These are phyloP conservation scores for Medauroidea extradentata DNA, from an alignment of 1,140 invertebrate genomes.

Conservation along the genomic window DNA sequence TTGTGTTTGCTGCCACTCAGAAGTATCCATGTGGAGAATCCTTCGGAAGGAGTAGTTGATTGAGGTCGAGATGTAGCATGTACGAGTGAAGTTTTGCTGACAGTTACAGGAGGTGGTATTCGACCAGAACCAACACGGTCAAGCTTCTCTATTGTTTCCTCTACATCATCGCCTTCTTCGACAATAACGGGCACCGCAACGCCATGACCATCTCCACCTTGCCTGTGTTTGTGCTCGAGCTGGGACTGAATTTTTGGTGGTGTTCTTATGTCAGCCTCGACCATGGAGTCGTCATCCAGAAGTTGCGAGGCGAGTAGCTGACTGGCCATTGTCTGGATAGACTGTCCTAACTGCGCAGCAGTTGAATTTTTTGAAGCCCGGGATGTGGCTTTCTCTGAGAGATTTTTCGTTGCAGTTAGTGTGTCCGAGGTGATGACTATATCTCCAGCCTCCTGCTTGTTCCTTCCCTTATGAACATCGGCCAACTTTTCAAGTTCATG, in stretches of 20 bases:
- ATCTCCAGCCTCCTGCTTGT: too few relatives aligned
- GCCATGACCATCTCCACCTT: conserved; percentile 33
- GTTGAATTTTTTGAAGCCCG: too few relatives aligned
- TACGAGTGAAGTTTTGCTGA: conserved; percentile 28
- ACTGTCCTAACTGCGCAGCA: too few relatives aligned
- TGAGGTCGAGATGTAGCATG: neutral
- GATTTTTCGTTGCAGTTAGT: too few relatives aligned
- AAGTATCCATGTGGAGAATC: conserved; percentile 53
- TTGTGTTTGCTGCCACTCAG: conserved; percentile 38
- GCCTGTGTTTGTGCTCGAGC: conserved; percentile 39
- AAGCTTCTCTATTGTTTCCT: conserved; percentile 8
- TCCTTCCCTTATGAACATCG: too few relatives aligned
- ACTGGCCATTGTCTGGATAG: neutral
- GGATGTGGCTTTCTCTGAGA: too few relatives aligned
- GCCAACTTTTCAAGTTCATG: too few relatives aligned
- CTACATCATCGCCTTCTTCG: conserved; percentile 44
- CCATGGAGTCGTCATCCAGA: neutral
- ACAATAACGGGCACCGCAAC: conserved; percentile 53
- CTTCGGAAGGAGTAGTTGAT: conserved; percentile 56
- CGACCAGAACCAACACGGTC: conserved; percentile 32
- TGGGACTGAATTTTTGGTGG: conserved; percentile 56
- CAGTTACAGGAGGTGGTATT: conserved; percentile 39
- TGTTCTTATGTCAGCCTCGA: conserved; percentile 49
- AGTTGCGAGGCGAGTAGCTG: neutral
- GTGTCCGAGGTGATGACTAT: too few relatives aligned